Evolutionary conservation across 2,113 vertebrate genomes (phyloP), one percentile per base, ranked within the genome.

Genomic region (Anarhynchus alexandrinus): DNA sequence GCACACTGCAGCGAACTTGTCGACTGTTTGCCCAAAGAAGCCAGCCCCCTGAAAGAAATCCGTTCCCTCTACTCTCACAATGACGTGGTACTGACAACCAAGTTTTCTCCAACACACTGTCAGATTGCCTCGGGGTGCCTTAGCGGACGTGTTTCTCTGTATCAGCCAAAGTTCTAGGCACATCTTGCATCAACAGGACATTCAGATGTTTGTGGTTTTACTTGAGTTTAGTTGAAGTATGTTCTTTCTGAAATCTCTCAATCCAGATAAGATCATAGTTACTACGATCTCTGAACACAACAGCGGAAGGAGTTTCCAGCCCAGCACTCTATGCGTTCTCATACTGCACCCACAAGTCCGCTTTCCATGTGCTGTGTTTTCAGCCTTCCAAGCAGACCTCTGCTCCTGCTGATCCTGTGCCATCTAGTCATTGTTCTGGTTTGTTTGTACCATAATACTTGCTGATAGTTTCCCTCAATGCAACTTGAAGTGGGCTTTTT

Each of bases 41-140:
- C 99, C 79, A 98, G 99, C 93, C 98, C 98, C 59, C 98, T 99
- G 89, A 98, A 98, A 54, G 99, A 99, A 98, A 99, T 99, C 65
- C 99, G 99, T 86, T 99, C 99, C 88, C 98, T 99, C 88, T 99
- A 99, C 97, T 99, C 99, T 22, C 99, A 99, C 96, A 99, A 98
- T 9, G 99, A 99, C 14, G 99, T 99, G 97, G 99, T 99, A 89
- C 99, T 99, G 96, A 99, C 99, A 89, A 99, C 99, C 86, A 99
- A 99, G 98, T 99, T 99, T 97, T 99, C 99, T 83, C 99, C 99
- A 36, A 99, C 99, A 6, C 99, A 99, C 97, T 99, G 99, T 98
- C 99, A 99, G 99, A 99, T 99, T 88, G 99, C 99, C 97, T 99
- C 99, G 34, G 99, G 99, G 97, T 99, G 99, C 98, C 99, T 99